Conservation (phyloP, 2,888 invertebrate genomes). For the Microplitis manilae region DNA sequence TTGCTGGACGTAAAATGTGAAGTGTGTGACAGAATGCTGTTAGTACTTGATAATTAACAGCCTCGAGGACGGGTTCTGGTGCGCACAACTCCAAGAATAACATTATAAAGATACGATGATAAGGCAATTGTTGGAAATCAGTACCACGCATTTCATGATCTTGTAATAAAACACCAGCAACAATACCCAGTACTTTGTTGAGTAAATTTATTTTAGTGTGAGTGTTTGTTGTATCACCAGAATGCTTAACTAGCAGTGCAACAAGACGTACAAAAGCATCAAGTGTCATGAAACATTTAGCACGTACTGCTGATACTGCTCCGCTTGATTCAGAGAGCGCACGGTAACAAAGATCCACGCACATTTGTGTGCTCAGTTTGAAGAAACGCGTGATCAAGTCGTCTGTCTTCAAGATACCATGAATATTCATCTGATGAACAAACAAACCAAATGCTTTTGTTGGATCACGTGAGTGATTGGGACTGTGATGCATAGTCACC, state of each 20-base stretch:
- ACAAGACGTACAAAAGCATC: constrained; percentile 96
- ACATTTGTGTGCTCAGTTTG: constrained; percentile 95
- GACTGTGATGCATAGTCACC: constrained; percentile 91
- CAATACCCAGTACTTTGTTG: constrained; percentile 95
- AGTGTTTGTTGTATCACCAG: constrained; percentile 91
- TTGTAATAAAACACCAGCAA: constrained; percentile 94
- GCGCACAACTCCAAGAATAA: constrained; percentile 96
- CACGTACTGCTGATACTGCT: constrained; percentile 80
- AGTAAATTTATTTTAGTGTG: constrained; percentile 97
- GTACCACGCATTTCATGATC: constrained; percentile 94
- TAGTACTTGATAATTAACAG: constrained; percentile 93
- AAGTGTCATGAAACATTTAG: constrained; percentile 95
- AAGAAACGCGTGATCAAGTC: constrained; percentile 98
- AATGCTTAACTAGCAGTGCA: constrained; percentile 93
- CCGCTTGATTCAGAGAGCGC: constrained; percentile 82
- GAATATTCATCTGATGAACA: constrained; percentile 96
- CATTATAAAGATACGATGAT: constrained; percentile 93
- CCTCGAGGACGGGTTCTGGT: constrained; percentile 93
- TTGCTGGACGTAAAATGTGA: constrained; percentile 91
- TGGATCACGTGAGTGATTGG: constrained; percentile 85
- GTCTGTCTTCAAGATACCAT: constrained; percentile 96
- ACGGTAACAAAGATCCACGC: constrained; percentile 94
- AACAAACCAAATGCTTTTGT: constrained; percentile 94
- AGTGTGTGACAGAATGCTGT: constrained; percentile 97
- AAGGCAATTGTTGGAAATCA: constrained; percentile 97